Evolutionary conservation across 2,797 vertebrate species (phyloP).

Genomic region (Acestrorhynchus altus): DNA sequence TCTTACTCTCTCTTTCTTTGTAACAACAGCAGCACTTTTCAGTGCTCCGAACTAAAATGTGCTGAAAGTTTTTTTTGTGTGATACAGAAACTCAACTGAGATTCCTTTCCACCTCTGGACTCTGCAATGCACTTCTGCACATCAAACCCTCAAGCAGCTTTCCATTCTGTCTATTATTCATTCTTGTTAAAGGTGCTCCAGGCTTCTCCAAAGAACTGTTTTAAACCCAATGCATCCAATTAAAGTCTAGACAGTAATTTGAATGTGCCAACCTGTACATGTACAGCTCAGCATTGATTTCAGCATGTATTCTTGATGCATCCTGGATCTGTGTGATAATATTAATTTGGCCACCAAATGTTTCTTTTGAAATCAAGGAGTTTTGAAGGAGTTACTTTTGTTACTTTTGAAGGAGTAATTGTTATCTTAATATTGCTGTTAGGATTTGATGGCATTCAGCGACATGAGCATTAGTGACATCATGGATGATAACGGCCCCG

Average conservation of each 20-base stretch:
- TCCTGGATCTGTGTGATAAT: background rate
- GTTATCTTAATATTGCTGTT: too few species aligned
- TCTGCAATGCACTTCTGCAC: slow-evolving; percentile 24
- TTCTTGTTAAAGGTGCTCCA: slow-evolving; percentile 35
- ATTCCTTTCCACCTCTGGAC: slow-evolving; percentile 1
- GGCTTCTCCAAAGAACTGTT: background rate
- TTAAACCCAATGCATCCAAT: background rate
- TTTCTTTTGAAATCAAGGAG: too few species aligned
- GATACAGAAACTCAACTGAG: slow-evolving; percentile 17
- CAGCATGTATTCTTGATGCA: background rate
- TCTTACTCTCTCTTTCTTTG: background rate
- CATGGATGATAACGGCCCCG: too few species aligned
- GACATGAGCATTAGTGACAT: too few species aligned
- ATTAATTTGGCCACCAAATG: too few species aligned
- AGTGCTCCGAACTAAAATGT: slow-evolving; percentile 1
- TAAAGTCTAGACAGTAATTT: background rate
- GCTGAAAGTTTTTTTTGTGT: slow-evolving; percentile 43
- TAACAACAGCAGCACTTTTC: background rate
- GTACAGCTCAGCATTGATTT: background rate
- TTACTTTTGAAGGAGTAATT: too few species aligned
- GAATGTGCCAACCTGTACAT: background rate
- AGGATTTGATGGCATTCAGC: too few species aligned
- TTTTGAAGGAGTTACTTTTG: too few species aligned
- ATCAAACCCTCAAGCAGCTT: slow-evolving; percentile 41
- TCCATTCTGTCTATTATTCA: slow-evolving; percentile 45